These are phyloP conservation scores for Bombylius discolor DNA, from an alignment of 2,888 invertebrate genomes.

Conservation along the genomic window DNA sequence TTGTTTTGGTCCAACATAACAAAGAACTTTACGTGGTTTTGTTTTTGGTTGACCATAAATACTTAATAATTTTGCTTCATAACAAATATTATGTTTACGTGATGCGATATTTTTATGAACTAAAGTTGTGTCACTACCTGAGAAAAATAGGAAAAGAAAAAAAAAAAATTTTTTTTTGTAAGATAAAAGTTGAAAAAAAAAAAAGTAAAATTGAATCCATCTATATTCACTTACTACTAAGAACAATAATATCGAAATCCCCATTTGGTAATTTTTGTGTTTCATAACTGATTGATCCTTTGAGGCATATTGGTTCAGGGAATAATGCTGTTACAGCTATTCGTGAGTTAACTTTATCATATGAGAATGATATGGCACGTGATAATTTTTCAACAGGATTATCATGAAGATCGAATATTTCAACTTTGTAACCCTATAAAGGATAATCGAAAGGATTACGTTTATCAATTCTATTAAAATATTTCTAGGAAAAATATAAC, in stretches of 20 bases:
- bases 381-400: slow-evolving; percentile 42
- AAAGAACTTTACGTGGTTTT: slow-evolving; percentile 76
- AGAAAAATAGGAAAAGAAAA: neutral
- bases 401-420: slow-evolving; percentile 47
- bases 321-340: slow-evolving; percentile 67
- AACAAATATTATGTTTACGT: slow-evolving; percentile 73
- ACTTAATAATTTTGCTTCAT: slow-evolving; percentile 65
- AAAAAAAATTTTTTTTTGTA: neutral
- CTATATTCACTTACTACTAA: slow-evolving; percentile 54
- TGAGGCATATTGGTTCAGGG: slow-evolving; percentile 66
- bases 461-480: too few relatives aligned
- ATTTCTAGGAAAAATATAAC: too few relatives aligned
- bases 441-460: neutral
- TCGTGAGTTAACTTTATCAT: slow-evolving; percentile 66
- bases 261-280: slow-evolving; percentile 71
- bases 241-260: slow-evolving; percentile 82
- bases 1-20: slow-evolving; percentile 84
- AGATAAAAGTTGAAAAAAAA: neutral
- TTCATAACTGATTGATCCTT: slow-evolving; percentile 64
- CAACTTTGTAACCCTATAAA: slow-evolving; percentile 49
- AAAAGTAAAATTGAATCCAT: neutral
- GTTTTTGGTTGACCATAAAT: slow-evolving; percentile 38
- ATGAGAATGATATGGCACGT: slow-evolving; percentile 49
- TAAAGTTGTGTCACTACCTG: slow-evolving; percentile 64
- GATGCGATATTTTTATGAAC: slow-evolving; percentile 79